A percentile compares a stretch with the other conserved stretches of the same genome.
These are phyloP conservation scores for Dynastes grantii DNA, from an alignment of 2,888 invertebrate genomes.

Conservation along the genomic window DNA sequence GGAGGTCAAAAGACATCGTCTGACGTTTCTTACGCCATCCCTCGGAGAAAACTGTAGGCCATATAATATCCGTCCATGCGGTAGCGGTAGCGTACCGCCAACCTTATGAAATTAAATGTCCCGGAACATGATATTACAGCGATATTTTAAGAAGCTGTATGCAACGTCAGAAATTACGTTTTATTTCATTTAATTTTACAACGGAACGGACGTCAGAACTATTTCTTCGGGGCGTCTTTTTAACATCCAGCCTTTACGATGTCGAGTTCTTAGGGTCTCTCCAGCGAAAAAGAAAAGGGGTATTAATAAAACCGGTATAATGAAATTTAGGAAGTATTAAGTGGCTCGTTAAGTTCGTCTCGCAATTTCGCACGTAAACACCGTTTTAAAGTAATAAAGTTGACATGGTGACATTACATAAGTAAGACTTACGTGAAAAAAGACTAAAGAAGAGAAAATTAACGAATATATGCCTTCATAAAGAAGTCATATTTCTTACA, in stretches of 20 bases:
- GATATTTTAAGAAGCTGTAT: conserved; percentile 42
- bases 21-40: not conserved
- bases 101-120: conserved; percentile 50
- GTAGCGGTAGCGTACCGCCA: conserved; percentile 8
- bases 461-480: too few relatives aligned
- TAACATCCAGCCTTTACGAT: conserved; percentile 20
- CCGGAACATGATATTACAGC: conserved; percentile 47
- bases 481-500: not conserved
- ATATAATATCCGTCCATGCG: conserved; percentile 21
- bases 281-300: not conserved
- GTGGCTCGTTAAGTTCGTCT: conserved; percentile 33
- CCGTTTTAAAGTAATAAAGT: conserved; percentile 23
- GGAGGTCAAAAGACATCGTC: conserved; percentile 19
- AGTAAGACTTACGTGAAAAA: not conserved
- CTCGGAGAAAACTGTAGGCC: conserved; percentile 34
- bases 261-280: not conserved
- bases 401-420: not conserved
- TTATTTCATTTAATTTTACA: conserved; percentile 44
- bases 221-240: conserved; percentile 30
- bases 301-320: conserved; percentile 26
- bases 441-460: not conserved
- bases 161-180: conserved; percentile 46
- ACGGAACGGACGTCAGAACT: not conserved
- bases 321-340: conserved; percentile 39
- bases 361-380: conserved; percentile 27